Evolutionary conservation across 2,797 vertebrate species (phyloP).

Genomic region (Gastrophryne carolinensis): DNA sequence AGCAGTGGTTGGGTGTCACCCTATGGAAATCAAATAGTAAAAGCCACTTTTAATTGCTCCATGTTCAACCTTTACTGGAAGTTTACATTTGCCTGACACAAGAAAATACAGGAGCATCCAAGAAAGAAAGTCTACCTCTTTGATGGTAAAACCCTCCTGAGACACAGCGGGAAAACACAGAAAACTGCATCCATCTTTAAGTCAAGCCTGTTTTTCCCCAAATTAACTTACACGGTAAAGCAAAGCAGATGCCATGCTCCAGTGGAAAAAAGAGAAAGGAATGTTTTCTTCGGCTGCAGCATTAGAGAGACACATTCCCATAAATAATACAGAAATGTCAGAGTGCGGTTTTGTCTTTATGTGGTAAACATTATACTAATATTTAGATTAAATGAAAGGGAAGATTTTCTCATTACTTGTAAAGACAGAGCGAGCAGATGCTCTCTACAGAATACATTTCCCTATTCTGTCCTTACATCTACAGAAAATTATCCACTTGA

Average conservation of each 20-base stretch:
- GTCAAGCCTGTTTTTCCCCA: not conserved
- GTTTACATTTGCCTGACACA: too few species aligned
- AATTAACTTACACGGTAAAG: constrained; percentile 30
- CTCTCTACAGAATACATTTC: not conserved
- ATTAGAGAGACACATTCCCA: constrained; percentile 29
- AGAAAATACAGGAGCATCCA: not conserved
- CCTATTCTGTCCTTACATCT: not conserved
- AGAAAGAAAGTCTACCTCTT: not conserved
- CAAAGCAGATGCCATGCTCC: constrained; percentile 29
- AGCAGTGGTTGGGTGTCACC: too few species aligned
- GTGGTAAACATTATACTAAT: constrained; percentile 17
- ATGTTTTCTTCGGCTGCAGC: constrained; percentile 19
- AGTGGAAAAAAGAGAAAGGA: constrained; percentile 33
- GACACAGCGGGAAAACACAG: not conserved
- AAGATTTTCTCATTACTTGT: not conserved
- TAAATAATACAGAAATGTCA: constrained; percentile 37
- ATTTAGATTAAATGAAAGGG: constrained; percentile 3
- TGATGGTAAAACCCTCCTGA: not conserved
- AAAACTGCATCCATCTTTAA: constrained; percentile 2
- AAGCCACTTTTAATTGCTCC: too few species aligned
- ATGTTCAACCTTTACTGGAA: too few species aligned
- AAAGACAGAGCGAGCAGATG: not conserved
- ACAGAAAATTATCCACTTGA: not conserved
- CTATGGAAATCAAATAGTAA: too few species aligned
- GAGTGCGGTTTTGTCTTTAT: constrained; percentile 24